Evolutionary conservation across 2,888 invertebrate species (phyloP), one percentile per base, ranked within the genome.

Genomic region (Synergus laeviventris): DNA sequence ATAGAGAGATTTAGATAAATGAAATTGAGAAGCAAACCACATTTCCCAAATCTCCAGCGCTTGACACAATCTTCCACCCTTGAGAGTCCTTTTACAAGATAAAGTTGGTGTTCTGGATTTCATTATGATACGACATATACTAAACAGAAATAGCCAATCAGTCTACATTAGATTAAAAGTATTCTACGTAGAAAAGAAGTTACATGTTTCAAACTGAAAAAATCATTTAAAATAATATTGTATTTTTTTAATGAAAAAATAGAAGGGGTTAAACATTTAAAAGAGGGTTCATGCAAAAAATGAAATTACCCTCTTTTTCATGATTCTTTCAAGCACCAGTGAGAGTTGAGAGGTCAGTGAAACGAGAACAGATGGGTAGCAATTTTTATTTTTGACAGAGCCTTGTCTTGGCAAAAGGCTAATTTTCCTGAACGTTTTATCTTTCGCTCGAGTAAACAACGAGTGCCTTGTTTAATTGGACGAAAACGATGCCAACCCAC

Each of bases 401-500:
- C 14, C 31, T 66, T 21, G 36, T 70, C 45, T 70, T 31, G 45
- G 45, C 24, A 45, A 49, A 70, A 24, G 21, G 70, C 70, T 70
- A 70, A 70, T 70, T 70, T 70, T 49, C 70, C 49, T 70, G 70
- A 14, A 31, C 31, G 31, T 70, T 70, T 70, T 70, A 70, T 70
- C 70, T 70, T 42, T 70, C 70, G 31, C 70, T 70, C 49, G 42
- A 70, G 45, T 70, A 49, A 49, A 45, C 70, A 49, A 42, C 49
- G 70, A 66, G 75, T 64, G 76, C 56, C 64, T 79, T 73, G 62
- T 76, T 84, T 85, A 86, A 85, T 86, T 84, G 85, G 81, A 83
- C 84, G 86, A 88, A 87, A 88, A 85, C 85, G 85, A 86, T 83
- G 83, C 85, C 84, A 83, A 84, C 83, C 84, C 83, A 81, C 85